Conservation (phyloP, 2,113 vertebrate species). For the Ornithorhynchus anatinus region DNA sequence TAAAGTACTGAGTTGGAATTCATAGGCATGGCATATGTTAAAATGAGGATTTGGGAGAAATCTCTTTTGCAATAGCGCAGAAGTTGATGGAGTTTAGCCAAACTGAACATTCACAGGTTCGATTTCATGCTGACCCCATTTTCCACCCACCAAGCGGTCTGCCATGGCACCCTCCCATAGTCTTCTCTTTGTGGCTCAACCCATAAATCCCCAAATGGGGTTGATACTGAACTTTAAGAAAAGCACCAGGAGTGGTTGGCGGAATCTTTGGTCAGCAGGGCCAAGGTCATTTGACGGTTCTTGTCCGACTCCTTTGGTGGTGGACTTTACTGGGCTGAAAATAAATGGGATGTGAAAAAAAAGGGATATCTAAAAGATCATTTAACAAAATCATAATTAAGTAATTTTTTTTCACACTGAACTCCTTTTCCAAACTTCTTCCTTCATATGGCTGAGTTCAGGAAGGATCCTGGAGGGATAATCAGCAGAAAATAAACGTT, state of each 20-base stretch:
- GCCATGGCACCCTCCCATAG: fast-evolving
- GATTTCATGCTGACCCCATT: not conserved
- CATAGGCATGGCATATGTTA: too few species aligned
- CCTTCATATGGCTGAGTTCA: not conserved
- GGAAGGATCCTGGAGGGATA: constrained; percentile 18
- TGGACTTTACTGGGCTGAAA: not conserved
- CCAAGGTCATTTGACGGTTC: constrained; percentile 28
- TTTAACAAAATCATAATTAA: constrained; percentile 14
- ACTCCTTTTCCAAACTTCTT: constrained; percentile 34
- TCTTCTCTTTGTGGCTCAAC: not conserved
- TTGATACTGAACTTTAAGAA: too few species aligned
- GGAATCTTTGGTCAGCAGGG: constrained; percentile 27
- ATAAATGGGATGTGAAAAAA: constrained; percentile 10
- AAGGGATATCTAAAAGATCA: not conserved
- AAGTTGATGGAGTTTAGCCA: too few species aligned
- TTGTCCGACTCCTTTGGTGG: constrained; percentile 5
- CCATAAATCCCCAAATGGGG: not conserved
- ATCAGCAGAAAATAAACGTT: not conserved
- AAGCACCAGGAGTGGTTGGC: not conserved
- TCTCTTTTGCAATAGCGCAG: too few species aligned
- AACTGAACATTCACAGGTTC: not conserved
- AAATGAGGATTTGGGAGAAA: too few species aligned
- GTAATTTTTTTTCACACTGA: not conserved
- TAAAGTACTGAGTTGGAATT: too few species aligned
- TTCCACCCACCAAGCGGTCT: not conserved